These are phyloP conservation scores for Palythoa grandiflora DNA, from an alignment of 92 coral and sea anemone species.

Conservation along the genomic window DNA sequence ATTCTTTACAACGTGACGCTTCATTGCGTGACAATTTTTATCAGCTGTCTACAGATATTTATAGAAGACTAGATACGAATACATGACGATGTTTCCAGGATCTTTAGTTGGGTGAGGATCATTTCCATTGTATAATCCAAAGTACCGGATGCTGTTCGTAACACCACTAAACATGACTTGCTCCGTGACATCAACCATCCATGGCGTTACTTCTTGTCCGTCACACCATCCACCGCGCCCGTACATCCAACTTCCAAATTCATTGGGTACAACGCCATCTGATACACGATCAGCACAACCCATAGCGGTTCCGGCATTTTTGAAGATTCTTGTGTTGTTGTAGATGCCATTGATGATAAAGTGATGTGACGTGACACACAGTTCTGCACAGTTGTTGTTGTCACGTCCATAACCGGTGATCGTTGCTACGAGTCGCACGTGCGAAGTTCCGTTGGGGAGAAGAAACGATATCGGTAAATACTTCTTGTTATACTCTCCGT, in stretches of 20 bases:
- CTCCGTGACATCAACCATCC: constrained; percentile 87
- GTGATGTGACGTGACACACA: constrained; percentile 94
- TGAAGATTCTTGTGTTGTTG: constrained; percentile 75
- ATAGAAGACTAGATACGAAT: constrained; percentile 88
- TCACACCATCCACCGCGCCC: constrained; percentile 97
- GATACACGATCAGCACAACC: constrained; percentile 81
- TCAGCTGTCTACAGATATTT: constrained; percentile 41
- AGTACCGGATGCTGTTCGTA: constrained; percentile 74
- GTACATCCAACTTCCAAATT: constrained; percentile 88
- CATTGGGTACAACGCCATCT: constrained; percentile 72
- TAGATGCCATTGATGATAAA: constrained; percentile 67
- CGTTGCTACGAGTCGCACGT: constrained; percentile 90
- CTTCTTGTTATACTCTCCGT: constrained; percentile 85
- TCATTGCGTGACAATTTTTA: constrained; percentile 1
- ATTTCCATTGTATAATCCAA: constrained; percentile 82
- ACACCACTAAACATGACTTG: constrained; percentile 57
- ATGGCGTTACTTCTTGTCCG: constrained; percentile 97
- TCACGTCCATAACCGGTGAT: constrained; percentile 98
- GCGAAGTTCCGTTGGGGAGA: constrained; percentile 66
- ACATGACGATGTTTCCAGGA: constrained; percentile 93
- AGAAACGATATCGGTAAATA: constrained; percentile 63
- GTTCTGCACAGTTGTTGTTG: constrained; percentile 92
- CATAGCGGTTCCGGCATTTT: constrained; percentile 83
- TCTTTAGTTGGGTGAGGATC: constrained; percentile 90
- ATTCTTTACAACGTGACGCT: not conserved